Conservation (phyloP, 2,113 vertebrate genomes). For the Gambusia affinis region DNA sequence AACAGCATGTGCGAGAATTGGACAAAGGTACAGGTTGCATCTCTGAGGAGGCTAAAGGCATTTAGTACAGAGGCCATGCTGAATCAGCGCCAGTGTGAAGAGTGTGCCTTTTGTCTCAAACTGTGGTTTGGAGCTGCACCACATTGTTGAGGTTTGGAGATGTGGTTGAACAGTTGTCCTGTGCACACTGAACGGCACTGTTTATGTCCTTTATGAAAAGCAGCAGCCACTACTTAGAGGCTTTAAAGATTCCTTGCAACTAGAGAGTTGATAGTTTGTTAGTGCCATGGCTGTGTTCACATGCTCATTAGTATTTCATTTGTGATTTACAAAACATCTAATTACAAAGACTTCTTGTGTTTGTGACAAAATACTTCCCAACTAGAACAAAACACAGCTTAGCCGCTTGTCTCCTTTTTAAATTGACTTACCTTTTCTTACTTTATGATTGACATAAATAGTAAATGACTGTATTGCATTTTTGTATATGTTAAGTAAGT, state of each 20-base stretch:
- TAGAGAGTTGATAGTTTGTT: not conserved
- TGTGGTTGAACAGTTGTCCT: slow-evolving; percentile 44
- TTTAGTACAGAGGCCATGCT: slow-evolving; percentile 49
- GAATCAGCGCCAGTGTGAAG: slow-evolving; percentile 38
- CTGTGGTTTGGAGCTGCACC: slow-evolving; percentile 60
- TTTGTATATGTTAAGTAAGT: not conserved
- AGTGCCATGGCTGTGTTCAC: not conserved
- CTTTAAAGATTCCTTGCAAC: not conserved
- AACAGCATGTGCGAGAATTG: slow-evolving; percentile 37
- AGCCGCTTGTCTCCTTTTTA: slow-evolving; percentile 10
- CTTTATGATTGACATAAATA: not conserved
- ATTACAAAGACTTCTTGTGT: not conserved
- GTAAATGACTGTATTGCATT: not conserved
- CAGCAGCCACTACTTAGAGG: not conserved
- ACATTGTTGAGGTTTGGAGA: slow-evolving; percentile 56
- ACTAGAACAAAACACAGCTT: not conserved
- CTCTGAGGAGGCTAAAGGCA: slow-evolving; percentile 40
- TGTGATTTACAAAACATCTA: not conserved
- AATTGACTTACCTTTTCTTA: slow-evolving; percentile 2
- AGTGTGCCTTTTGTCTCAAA: slow-evolving; percentile 65
- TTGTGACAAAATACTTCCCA: not conserved
- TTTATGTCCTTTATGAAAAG: slow-evolving; percentile 12
- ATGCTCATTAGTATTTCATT: not conserved
- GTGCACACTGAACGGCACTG: slow-evolving; percentile 30
- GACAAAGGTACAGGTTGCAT: slow-evolving; percentile 28